Evolutionary conservation across 2,888 invertebrate species (phyloP).

Genomic region (Podotricha telesiphe): DNA sequence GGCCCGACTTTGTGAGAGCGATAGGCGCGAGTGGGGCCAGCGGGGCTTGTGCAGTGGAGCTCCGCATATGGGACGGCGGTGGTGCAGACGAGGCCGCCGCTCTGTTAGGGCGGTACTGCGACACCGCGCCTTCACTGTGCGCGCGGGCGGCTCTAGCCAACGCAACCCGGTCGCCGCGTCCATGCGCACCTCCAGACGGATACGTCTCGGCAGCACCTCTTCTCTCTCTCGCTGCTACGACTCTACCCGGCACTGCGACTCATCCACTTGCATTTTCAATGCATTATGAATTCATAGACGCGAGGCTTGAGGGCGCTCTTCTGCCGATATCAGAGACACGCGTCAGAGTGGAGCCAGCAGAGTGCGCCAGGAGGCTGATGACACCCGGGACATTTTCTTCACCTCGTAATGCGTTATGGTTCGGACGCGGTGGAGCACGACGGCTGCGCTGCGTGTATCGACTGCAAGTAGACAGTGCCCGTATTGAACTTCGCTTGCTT

Average conservation of each 20-base stretch:
- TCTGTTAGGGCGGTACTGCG: conserved; percentile 88
- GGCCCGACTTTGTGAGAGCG: conserved; percentile 43
- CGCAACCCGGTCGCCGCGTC: conserved; percentile 89
- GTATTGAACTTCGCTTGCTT: conserved; percentile 86
- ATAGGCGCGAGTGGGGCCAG: conserved; percentile 45
- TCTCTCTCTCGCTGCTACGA: conserved; percentile 73
- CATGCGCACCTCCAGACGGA: conserved; percentile 91
- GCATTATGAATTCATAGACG: conserved; percentile 93
- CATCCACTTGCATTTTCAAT: conserved; percentile 89
- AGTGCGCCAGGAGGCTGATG: conserved; percentile 65
- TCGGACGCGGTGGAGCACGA: conserved; percentile 91
- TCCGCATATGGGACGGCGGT: conserved; percentile 91
- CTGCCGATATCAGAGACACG: conserved; percentile 73
- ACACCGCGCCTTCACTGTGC: conserved; percentile 90
- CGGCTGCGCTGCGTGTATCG: conserved; percentile 91
- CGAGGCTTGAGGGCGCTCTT: conserved; percentile 87
- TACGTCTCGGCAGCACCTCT: conserved; percentile 84
- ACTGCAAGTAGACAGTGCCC: conserved; percentile 87
- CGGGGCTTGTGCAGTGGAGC: conserved; percentile 85
- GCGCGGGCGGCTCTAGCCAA: conserved; percentile 91
- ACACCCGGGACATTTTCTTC: conserved; percentile 86
- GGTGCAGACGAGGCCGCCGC: conserved; percentile 73
- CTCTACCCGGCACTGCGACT: conserved; percentile 89
- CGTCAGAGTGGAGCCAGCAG: conserved; percentile 61
- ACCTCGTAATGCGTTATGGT: conserved; percentile 91